Evolutionary conservation across 2,797 vertebrate genomes (phyloP).

Genomic region (Trachurus trachurus): DNA sequence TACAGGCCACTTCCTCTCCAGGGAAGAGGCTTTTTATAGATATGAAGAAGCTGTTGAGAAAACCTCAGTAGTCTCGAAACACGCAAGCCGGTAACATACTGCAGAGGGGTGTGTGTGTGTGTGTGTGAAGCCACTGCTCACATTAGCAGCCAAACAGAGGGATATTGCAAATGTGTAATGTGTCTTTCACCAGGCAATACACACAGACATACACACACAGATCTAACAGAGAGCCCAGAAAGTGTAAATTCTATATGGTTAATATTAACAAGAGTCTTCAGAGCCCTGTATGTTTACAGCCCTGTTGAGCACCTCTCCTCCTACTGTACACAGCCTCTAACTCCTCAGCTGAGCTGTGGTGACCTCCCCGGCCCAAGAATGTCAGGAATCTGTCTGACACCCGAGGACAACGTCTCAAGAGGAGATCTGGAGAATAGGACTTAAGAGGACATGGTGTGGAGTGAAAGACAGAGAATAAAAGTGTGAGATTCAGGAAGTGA

Average conservation of each 20-base stretch:
- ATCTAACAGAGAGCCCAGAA: no score
- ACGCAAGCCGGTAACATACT: slow-evolving; percentile 18
- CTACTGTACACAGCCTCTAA: neutral
- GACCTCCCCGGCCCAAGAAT: slow-evolving; percentile 45
- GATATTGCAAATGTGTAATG: neutral
- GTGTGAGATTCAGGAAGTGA: neutral
- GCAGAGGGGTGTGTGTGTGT: slow-evolving; percentile 17
- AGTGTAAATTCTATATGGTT: neutral
- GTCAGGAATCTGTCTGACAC: slow-evolving; percentile 67
- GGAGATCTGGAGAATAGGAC: neutral
- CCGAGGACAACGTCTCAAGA: slow-evolving; percentile 41
- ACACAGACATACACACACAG: neutral
- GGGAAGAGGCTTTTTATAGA: slow-evolving; percentile 71
- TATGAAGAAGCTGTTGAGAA: slow-evolving; percentile 58
- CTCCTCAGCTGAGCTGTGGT: slow-evolving; percentile 8
- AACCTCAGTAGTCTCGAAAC: slow-evolving; percentile 47
- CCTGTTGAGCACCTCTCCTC: neutral
- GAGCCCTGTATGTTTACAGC: neutral
- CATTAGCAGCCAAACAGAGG: slow-evolving; percentile 4
- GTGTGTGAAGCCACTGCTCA: neutral
- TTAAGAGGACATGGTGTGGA: neutral
- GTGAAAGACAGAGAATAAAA: neutral
- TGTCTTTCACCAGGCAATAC: slow-evolving; percentile 7
- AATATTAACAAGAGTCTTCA: neutral
- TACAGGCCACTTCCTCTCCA: slow-evolving; percentile 69